A percentile compares a stretch with the other conserved stretches of the same genome.
Evolutionary conservation across 2,888 invertebrate species (phyloP).

Genomic region (Didymodactylos carnosus): DNA sequence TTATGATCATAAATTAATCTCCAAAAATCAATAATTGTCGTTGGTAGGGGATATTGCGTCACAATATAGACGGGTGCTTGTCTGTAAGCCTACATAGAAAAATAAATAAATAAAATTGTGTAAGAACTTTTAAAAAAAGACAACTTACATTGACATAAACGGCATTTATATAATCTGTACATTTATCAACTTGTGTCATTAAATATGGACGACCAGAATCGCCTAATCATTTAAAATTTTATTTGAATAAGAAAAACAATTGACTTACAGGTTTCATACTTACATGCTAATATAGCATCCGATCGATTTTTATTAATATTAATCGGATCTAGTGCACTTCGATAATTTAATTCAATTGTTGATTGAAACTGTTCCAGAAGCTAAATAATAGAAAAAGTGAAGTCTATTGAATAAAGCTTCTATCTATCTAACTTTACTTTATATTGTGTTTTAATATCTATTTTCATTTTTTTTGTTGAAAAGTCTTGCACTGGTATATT

Average conservation of each 20-base stretch:
- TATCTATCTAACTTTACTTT: neutral
- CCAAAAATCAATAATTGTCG: neutral
- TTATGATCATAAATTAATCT: neutral
- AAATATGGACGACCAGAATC: conserved; percentile 18
- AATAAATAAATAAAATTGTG: neutral
- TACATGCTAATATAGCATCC: neutral
- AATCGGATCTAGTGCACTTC: neutral
- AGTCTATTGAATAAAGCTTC: neutral
- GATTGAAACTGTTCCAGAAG: neutral
- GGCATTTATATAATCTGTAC: conserved; percentile 20
- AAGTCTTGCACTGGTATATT: neutral
- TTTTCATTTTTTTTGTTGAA: neutral
- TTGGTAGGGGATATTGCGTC: neutral
- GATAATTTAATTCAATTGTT: neutral
- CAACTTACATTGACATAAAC: conserved; percentile 19
- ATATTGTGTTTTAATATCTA: neutral
- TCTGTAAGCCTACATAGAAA: neutral
- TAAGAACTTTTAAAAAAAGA: neutral
- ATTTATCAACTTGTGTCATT: conserved; percentile 18
- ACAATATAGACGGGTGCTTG: neutral
- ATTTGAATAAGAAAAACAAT: neutral
- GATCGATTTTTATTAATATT: neutral
- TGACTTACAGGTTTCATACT: too few relatives aligned
- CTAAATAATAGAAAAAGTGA: neutral
- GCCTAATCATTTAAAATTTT: conserved; percentile 4